A percentile compares a stretch with the other conserved stretches of the same genome.
These are phyloP conservation scores for Neoascia interrupta DNA, from an alignment of 2,888 invertebrate genomes.

Conservation along the genomic window DNA sequence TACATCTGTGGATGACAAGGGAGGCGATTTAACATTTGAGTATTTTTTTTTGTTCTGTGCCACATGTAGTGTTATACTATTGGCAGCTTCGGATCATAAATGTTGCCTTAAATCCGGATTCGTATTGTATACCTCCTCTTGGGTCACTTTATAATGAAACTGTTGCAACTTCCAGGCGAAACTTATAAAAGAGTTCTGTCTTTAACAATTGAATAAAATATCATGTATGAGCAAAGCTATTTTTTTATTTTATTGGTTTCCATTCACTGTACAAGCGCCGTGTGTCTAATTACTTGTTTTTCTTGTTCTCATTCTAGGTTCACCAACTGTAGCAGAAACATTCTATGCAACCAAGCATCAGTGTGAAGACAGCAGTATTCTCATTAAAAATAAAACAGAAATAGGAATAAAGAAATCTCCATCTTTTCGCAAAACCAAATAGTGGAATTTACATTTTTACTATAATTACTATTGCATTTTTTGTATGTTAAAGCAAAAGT, in stretches of 20 bases:
- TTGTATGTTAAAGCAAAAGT: conserved; percentile 44
- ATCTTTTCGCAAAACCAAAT: conserved; percentile 37
- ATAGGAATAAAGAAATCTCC: conserved; percentile 14
- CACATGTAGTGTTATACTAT: too few species aligned
- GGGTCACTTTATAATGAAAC: too few species aligned
- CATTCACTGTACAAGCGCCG: conserved; percentile 30
- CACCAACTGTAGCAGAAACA: conserved; percentile 49
- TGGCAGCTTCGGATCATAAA: too few species aligned
- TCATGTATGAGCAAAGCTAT: too few species aligned
- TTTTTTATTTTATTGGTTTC: conserved; percentile 47
- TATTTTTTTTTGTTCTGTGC: too few species aligned
- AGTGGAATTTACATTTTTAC: conserved; percentile 58
- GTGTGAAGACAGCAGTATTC: conserved; percentile 64
- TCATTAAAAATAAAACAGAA: conserved; percentile 40
- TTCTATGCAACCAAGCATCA: conserved; percentile 63
- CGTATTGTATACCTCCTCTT: too few species aligned
- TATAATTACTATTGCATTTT: conserved; percentile 65
- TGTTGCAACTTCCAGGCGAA: too few species aligned
- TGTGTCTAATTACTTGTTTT: conserved; percentile 52
- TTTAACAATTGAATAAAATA: too few species aligned
- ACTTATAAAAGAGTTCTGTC: too few species aligned
- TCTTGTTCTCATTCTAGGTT: conserved; percentile 64
- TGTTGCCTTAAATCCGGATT: too few species aligned
- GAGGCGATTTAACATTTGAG: too few species aligned
- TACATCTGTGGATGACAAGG: too few species aligned